These are phyloP conservation scores for Tetrao urogallus DNA, from an alignment of 2,113 vertebrate genomes.

Conservation along the genomic window DNA sequence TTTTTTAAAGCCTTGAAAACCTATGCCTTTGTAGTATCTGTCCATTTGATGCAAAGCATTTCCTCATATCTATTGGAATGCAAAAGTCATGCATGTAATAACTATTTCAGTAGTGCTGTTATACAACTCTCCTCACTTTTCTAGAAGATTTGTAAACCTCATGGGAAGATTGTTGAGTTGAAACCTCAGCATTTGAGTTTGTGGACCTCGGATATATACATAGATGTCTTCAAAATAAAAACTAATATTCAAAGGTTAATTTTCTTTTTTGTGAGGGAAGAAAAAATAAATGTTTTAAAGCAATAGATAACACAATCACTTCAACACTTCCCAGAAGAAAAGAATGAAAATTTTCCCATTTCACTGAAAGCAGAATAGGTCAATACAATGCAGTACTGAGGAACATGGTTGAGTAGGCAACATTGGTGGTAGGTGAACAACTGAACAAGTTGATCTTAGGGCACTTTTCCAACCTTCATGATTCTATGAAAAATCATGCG, in stretches of 20 bases:
- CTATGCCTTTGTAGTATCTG: not conserved
- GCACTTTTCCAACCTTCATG: too few species aligned
- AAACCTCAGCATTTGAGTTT: not conserved
- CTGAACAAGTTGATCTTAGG: too few species aligned
- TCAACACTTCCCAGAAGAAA: not conserved
- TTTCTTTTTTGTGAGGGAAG: not conserved
- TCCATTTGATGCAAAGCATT: not conserved
- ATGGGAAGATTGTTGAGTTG: not conserved
- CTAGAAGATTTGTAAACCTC: not conserved
- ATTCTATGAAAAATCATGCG: not conserved
- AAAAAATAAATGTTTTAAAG: not conserved
- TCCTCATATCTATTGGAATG: not conserved
- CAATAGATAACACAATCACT: accelerated
- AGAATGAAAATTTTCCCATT: not conserved
- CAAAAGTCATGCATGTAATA: not conserved
- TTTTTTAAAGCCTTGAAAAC: not conserved
- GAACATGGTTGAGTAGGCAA: too few species aligned
- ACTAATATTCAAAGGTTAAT: not conserved
- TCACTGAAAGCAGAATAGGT: not conserved
- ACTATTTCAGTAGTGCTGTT: not conserved
- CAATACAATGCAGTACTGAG: not conserved
- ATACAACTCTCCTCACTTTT: not conserved
- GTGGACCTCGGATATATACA: accelerated
- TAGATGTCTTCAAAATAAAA: not conserved
- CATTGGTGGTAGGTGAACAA: too few species aligned